Evolutionary conservation across 2,113 vertebrate species (phyloP).

Genomic region (Mus pahari): DNA sequence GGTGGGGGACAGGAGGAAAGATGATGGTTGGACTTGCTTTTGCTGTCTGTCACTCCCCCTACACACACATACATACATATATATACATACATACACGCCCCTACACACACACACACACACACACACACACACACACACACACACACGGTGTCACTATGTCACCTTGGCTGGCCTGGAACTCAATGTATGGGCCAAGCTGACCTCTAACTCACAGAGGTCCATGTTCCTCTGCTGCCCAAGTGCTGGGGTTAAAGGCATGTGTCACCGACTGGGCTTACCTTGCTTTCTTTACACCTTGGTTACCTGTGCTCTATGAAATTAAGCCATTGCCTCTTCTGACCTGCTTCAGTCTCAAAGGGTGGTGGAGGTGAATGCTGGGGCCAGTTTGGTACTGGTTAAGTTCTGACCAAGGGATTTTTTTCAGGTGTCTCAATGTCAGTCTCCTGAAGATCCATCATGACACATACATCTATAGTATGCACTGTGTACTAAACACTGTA

Average conservation of each 20-base stretch:
- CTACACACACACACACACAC: background rate
- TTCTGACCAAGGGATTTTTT: conserved; percentile 35
- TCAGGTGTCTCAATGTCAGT: conserved; percentile 45
- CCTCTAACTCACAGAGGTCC: background rate
- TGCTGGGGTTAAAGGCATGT: background rate
- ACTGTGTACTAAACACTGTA: background rate
- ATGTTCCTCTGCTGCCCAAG: too few relatives aligned
- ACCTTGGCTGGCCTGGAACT: background rate
- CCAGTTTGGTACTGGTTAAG: conserved; percentile 26
- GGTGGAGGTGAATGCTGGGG: background rate
- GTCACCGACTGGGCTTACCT: background rate
- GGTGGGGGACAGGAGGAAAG: background rate
- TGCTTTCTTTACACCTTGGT: background rate
- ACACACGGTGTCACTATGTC: background rate
- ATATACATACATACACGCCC: too few relatives aligned
- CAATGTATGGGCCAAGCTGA: background rate
- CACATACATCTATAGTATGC: background rate
- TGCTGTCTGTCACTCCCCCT: background rate
- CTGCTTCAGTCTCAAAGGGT: background rate
- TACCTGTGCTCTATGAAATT: background rate
- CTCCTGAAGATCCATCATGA: conserved; percentile 16
- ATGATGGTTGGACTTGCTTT: background rate
- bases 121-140: too few relatives aligned
- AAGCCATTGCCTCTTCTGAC: background rate
- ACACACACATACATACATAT: background rate